These are phyloP conservation scores for Nasonovia ribisnigri DNA, from an alignment of 2,888 invertebrate genomes.

Conservation along the genomic window DNA sequence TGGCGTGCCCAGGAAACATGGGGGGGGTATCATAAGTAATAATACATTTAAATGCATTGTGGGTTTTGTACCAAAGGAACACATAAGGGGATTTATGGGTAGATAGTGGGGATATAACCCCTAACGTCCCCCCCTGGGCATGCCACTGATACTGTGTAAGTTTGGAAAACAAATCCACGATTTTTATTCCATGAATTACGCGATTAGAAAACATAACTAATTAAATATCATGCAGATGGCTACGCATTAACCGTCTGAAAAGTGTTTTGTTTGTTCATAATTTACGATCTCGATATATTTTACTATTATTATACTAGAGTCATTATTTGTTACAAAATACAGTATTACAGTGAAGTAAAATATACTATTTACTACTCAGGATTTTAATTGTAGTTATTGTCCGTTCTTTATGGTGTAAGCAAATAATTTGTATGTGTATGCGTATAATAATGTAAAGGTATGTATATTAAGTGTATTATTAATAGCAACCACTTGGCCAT, in stretches of 20 bases:
- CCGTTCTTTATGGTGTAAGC: slow-evolving; percentile 33
- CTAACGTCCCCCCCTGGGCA: no score
- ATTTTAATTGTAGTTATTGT: slow-evolving; percentile 35
- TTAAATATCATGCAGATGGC: neutral
- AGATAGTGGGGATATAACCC: no score
- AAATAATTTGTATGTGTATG: slow-evolving; percentile 39
- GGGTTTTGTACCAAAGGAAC: no score
- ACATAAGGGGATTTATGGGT: no score
- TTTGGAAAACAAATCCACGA: neutral
- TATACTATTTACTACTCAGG: neutral
- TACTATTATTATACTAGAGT: neutral
- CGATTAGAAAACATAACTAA: neutral
- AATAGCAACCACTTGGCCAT: slow-evolving; percentile 46
- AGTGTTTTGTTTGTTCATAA: neutral
- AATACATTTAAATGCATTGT: no score
- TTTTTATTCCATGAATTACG: neutral
- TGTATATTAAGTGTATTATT: slow-evolving; percentile 58
- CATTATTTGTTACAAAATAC: neutral
- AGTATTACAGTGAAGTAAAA: neutral
- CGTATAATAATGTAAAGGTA: slow-evolving; percentile 39
- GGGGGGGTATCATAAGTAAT: no score
- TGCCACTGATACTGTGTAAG: no score
- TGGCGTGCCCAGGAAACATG: no score
- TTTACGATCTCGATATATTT: neutral
- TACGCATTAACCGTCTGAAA: neutral